Base-by-base conservation (phyloP, 2,113 vertebrate genomes). In the Gadus chalcogrammus region DNA sequence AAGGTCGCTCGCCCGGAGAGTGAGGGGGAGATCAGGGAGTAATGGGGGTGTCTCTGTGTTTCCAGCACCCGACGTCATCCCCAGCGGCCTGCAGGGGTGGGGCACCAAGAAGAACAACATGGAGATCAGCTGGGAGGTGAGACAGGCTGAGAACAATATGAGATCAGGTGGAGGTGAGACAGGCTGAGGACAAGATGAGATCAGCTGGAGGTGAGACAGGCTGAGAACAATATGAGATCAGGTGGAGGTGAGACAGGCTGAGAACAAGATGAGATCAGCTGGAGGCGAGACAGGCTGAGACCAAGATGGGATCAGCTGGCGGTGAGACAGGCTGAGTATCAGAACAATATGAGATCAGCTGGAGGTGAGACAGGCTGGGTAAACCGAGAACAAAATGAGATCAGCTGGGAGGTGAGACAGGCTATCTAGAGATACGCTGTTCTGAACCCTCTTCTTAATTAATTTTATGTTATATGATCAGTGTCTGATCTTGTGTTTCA, bases 71-170 rank as follows among this genome's bases (percentile, higher is more conserved):
- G 95, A 97, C 85, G 83, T 90, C 28, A 93, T 95, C 55, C 97
- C 96, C 1, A 82, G 83, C 0, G 94, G 93, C 4, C 91, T 99
- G 12, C 91, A 92, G 76, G 97, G 96, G 13, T 92, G 89, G 72
- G 97, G 97, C 42, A 93, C 94, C 73, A 92, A 91, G 31, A 97
- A 94, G 76, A 95, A 93, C 88, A 99, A 97, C 74, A 99, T 99
- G 97, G 95, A 98, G 86, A 98, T 99, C 83, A 96, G 90, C 0
- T 99, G 97, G 97, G 95, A 93, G 71, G 97, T 99, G 82, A n/a
- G 20, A 20, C 31, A 35, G 4, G 31, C 31, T 35, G 31, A 35
- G 4, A 35, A 0, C 6, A 7, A 35, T 2, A 35, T 35, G 31
- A 35, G 31, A 35, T 35, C 6, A 35, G 6, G 4, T 35, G 31